Conservation (phyloP, 2,888 invertebrate genomes). For the Amphipoea oculea region DNA sequence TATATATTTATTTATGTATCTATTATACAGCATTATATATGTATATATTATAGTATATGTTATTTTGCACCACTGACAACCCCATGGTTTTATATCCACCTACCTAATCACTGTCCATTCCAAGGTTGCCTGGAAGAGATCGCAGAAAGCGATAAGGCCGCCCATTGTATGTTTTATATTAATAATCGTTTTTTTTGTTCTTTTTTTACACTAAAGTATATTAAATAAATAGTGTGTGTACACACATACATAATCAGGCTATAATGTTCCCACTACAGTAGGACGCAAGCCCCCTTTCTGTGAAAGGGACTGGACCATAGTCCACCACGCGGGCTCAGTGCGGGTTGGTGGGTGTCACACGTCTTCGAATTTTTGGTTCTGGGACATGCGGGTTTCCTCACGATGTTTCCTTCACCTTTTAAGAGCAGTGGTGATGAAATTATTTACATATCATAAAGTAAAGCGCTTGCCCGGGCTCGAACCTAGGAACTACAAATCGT, state of each 20-base stretch:
- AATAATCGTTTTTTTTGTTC: too few species aligned
- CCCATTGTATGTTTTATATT: too few species aligned
- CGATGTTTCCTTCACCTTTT: not conserved
- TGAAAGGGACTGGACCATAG: not conserved
- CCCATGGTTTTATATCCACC: too few species aligned
- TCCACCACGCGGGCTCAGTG: not conserved
- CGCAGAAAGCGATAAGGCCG: too few species aligned
- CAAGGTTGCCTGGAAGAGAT: too few species aligned
- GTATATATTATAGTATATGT: too few species aligned
- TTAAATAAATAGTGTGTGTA: not conserved
- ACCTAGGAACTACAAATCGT: not conserved
- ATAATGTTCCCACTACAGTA: not conserved
- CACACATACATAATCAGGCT: not conserved
- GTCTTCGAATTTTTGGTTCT: too few species aligned
- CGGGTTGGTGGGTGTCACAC: not conserved
- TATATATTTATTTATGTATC: too few species aligned
- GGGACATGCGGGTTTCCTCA: not conserved
- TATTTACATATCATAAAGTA: not conserved
- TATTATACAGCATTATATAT: too few species aligned
- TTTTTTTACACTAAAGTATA: too few species aligned
- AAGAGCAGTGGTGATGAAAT: not conserved
- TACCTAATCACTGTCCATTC: too few species aligned
- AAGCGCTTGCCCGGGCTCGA: not conserved
- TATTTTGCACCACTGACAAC: too few species aligned
- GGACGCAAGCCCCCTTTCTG: not conserved